Percentiles rank a stretch among this genome's conserved stretches.
phyloP scores from a whole-genome alignment of 2,888 invertebrate species.

The Aplocera efformata region DNA sequence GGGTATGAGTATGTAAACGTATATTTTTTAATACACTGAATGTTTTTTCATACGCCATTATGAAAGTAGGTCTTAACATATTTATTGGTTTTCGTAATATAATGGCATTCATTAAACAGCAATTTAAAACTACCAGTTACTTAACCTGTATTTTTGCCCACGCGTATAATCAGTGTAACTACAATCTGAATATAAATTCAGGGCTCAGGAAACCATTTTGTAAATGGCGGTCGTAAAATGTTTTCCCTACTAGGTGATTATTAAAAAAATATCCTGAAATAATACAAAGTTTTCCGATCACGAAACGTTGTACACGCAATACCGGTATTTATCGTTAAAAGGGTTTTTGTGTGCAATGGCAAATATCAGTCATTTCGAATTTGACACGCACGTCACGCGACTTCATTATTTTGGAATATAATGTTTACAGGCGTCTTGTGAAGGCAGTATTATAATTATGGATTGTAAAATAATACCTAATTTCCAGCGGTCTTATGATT shows the following conservation, averaged over 20 bases:
- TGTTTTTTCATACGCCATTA: too few species aligned
- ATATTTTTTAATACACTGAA: too few species aligned
- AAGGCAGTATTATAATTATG: slow-evolving; percentile 8
- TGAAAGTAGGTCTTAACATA: too few species aligned
- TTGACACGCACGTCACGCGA: slow-evolving; percentile 31
- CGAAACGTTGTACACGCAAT: slow-evolving; percentile 28
- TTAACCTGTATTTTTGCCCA: slow-evolving; percentile 3
- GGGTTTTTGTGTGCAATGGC: slow-evolving; percentile 30
- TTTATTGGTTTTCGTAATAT: too few species aligned
- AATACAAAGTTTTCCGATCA: slow-evolving; percentile 27
- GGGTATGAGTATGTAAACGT: too few species aligned
- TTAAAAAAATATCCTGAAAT: slow-evolving; percentile 21
- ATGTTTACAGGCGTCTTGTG: slow-evolving; percentile 1
- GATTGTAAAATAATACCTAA: slow-evolving; percentile 5
- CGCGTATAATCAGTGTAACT: slow-evolving; percentile 5
- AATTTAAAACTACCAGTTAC: neutral
- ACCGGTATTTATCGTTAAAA: slow-evolving; percentile 31
- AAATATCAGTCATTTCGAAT: slow-evolving; percentile 29
- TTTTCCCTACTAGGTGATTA: slow-evolving; percentile 11
- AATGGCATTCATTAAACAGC: neutral
- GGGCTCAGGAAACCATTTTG: slow-evolving; percentile 11
- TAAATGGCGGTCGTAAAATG: slow-evolving; percentile 13
- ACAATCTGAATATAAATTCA: slow-evolving; percentile 4
- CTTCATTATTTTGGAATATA: slow-evolving; percentile 24
- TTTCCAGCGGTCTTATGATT: neutral